Evolutionary conservation across 2,113 vertebrate genomes (phyloP), one percentile per base, ranked within the genome.

Genomic region (Catagonus wagneri): DNA sequence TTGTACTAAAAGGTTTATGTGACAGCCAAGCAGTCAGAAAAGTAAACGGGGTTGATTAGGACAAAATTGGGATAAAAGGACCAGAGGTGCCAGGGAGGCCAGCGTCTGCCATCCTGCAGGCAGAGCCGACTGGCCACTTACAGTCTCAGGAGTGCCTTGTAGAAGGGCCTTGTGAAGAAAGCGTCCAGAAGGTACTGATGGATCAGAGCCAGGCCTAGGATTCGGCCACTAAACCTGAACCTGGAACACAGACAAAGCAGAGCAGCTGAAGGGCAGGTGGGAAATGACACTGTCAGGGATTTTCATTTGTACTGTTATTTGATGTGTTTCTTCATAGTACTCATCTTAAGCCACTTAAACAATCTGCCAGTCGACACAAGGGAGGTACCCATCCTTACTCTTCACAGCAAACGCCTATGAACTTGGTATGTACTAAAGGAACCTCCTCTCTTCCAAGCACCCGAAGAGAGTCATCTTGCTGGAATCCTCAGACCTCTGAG

Each of bases 131-230:
- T 2, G 34, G 23, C 3, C 95, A 99, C 99, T 99, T 94, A 99
- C 99, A 99, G 99, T 97, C 99, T 99, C 90, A 99, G 99, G 0
- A 99, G 99, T 0, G 99, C 99, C 98, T 99, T 99, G 98, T 99
- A 99, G 98, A 99, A 99, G 0, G 99, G 99, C 87, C 99, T 98
- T 13, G 99, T 99, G 98, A 99, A 99, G 98, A 99, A 99, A 87
- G 99, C 99, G 29, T 99, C 99, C 17, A 99, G 98, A 83, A 99
- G 99, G 98, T 99, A 99, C 98, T 99, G 99, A 98, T 99, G 99
- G 94, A 99, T 99, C 94, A 99, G 98, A 96, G 99, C 99, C 97
- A 99, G 98, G 81, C 99, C 99, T 92, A 99, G 99, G 96, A 99
- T 99, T 61, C 99, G 99, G 50, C 99, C 99, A 0, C 99, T 99